Conservation (phyloP, 1,140 invertebrate genomes). For the Drosophila oshimai region DNA sequence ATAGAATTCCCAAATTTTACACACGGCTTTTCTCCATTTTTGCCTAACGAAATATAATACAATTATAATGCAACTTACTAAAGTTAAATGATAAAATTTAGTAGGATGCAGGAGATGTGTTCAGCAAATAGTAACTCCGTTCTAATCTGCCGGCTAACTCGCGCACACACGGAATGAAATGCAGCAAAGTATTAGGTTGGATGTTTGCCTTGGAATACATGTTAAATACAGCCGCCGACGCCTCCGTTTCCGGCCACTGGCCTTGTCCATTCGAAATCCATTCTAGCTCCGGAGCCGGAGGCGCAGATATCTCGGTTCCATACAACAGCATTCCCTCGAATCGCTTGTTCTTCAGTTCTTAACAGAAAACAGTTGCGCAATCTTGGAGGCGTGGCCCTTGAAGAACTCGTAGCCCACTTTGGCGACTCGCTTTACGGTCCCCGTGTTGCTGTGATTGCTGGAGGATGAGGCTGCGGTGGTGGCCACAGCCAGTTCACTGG, state of each 20-base stretch:
- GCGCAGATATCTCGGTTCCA: neutral
- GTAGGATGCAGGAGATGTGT: constrained; percentile 39
- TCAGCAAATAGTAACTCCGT: constrained; percentile 29
- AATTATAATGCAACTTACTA: constrained; percentile 12
- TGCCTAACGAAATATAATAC: constrained; percentile 22
- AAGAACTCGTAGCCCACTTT: constrained; percentile 90
- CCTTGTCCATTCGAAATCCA: neutral
- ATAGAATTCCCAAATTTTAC: constrained; percentile 24
- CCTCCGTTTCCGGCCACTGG: neutral
- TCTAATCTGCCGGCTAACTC: constrained; percentile 11
- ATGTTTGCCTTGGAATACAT: constrained; percentile 57
- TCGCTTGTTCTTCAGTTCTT: constrained; percentile 55
- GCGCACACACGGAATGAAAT: constrained; percentile 64
- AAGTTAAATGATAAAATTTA: constrained; percentile 14
- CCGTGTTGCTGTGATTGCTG: constrained; percentile 83
- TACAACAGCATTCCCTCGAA: neutral
- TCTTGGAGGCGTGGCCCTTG: constrained; percentile 87
- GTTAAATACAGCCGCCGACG: constrained; percentile 16
- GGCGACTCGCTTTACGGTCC: constrained; percentile 88
- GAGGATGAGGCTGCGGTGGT: constrained; percentile 1
- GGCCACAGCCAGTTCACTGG: constrained; percentile 56
- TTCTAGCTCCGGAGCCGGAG: neutral
- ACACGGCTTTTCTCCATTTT: neutral
- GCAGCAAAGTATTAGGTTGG: constrained; percentile 59
- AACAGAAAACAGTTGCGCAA: constrained; percentile 84